Evolutionary conservation across 2,113 vertebrate species (phyloP).

Genomic region (Dasyornis broadbenti): DNA sequence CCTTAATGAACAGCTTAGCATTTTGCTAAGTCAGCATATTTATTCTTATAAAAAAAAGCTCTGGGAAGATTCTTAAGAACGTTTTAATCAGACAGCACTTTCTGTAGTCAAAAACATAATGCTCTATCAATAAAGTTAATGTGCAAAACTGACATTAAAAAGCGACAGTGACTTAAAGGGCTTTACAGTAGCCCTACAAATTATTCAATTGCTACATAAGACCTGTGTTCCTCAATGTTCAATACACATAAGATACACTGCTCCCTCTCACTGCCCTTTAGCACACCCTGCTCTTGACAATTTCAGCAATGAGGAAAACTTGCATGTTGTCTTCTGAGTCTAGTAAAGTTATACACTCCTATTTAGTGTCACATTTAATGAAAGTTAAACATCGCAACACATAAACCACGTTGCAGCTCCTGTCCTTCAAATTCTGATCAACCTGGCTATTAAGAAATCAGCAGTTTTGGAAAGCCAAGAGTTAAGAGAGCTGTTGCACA

Average conservation of each 20-base stretch:
- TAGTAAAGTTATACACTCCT: background rate
- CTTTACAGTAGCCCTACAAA: background rate
- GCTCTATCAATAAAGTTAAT: background rate
- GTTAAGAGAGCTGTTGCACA: background rate
- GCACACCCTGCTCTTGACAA: background rate
- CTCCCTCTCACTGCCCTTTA: background rate
- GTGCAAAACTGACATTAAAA: background rate
- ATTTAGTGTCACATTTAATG: background rate
- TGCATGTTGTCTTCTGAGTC: background rate
- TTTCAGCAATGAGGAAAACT: background rate
- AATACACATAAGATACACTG: fast-evolving
- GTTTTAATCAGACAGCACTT: background rate
- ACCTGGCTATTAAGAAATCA: background rate
- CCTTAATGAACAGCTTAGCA: background rate
- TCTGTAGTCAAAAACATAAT: background rate
- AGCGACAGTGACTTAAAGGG: background rate
- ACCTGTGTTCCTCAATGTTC: background rate
- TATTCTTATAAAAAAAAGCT: background rate
- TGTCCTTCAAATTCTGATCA: background rate
- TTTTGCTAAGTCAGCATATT: background rate
- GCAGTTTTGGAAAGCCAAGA: background rate
- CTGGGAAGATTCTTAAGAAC: background rate
- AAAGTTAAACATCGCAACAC: background rate
- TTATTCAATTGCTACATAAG: background rate
- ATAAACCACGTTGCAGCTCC: background rate